Evolutionary conservation across 2,797 vertebrate genomes (phyloP).

Genomic region (Poeciliopsis gracilis): DNA sequence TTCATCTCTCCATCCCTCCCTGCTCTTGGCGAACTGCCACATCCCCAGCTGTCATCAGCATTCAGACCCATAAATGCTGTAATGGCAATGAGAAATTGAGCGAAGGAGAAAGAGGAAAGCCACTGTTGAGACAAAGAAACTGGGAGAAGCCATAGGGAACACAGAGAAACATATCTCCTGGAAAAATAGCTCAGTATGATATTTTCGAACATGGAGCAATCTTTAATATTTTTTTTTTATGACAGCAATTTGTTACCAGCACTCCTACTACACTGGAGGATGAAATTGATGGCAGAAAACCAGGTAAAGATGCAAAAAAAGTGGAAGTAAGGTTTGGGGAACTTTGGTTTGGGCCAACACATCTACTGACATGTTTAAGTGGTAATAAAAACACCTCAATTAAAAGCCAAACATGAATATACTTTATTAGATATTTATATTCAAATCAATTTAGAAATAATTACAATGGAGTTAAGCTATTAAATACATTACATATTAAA

Average conservation of each 20-base stretch:
- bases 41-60: constrained; percentile 68
- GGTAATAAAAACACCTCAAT: not conserved
- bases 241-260: constrained; percentile 58
- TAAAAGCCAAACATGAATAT: not conserved
- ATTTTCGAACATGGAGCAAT: constrained; percentile 54
- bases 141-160: constrained; percentile 26
- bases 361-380: constrained; percentile 19
- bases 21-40: constrained; percentile 46
- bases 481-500: too few relatives aligned
- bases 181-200: constrained; percentile 51
- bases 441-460: too few relatives aligned
- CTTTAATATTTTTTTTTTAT: constrained; percentile 65
- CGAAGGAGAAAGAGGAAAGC: constrained; percentile 33
- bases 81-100: constrained; percentile 35
- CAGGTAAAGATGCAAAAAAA: constrained; percentile 11
- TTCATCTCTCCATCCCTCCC: constrained; percentile 48
- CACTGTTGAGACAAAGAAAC: constrained; percentile 37
- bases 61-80: constrained; percentile 66
- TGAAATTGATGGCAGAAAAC: constrained; percentile 32
- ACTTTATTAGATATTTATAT: not conserved
- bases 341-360: constrained; percentile 24
- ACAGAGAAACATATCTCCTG: constrained; percentile 55
- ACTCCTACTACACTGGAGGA: constrained; percentile 31
- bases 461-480: too few relatives aligned
- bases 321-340: constrained; percentile 52